phyloP scores from a whole-genome alignment of 2,888 invertebrate genomes.

The Vandiemenella viatica region DNA sequence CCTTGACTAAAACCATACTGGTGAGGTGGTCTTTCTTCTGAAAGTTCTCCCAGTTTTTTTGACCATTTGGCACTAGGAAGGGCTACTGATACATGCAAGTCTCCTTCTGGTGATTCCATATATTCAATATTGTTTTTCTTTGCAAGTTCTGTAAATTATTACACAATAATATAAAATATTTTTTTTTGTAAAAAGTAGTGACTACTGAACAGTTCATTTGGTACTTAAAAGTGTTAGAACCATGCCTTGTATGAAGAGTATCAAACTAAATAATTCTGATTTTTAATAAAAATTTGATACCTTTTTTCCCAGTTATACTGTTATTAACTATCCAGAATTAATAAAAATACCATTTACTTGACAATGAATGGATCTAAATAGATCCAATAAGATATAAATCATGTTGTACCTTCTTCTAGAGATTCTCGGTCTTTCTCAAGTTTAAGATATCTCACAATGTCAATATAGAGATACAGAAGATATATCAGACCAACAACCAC shows the following conservation, averaged over 20 bases:
- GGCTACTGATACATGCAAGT: conserved; percentile 25
- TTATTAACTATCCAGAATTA: too few species aligned
- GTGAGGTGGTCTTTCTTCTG: conserved; percentile 25
- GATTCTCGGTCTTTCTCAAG: conserved; percentile 25
- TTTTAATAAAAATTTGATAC: too few species aligned
- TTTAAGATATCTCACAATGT: conserved; percentile 42
- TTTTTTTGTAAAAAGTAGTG: too few species aligned
- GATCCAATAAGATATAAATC: too few species aligned
- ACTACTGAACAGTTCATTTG: too few species aligned
- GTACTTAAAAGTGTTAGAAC: too few species aligned
- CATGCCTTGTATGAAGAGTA: too few species aligned
- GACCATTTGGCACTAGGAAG: conserved; percentile 27
- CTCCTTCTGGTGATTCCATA: conserved; percentile 22
- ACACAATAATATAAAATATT: too few species aligned
- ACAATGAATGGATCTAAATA: too few species aligned
- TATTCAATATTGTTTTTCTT: conserved; percentile 19
- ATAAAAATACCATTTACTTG: too few species aligned
- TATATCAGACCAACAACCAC: conserved; percentile 43
- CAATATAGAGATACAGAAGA: conserved; percentile 42
- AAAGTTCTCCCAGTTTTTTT: background rate
- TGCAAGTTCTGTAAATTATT: background rate
- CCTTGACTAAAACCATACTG: conserved; percentile 51
- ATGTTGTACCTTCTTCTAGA: conserved; percentile 1
- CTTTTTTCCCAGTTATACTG: too few species aligned
- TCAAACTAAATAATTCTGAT: too few species aligned